These are phyloP conservation scores for Halichondria panicea DNA, from an alignment of 37 sponge, comb jelly and placozoan species.

Conservation along the genomic window DNA sequence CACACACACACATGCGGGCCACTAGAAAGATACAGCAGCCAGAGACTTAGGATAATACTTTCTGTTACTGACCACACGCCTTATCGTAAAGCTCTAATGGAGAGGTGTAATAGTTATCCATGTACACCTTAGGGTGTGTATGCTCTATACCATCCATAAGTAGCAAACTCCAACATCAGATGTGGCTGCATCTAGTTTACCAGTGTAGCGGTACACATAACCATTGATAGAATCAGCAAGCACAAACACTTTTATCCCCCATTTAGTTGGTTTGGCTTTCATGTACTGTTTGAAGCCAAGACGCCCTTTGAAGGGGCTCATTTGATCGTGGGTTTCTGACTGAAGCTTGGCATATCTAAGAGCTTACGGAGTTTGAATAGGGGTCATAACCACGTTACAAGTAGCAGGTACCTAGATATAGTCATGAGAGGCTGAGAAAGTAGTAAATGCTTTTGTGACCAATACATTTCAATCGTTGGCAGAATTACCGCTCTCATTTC, in stretches of 20 bases:
- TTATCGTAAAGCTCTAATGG: too few relatives aligned
- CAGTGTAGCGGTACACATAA: background rate
- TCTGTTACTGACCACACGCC: too few relatives aligned
- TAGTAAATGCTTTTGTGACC: background rate
- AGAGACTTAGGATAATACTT: too few relatives aligned
- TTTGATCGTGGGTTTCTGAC: background rate
- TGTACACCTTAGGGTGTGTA: background rate
- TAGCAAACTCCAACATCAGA: background rate
- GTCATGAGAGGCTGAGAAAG: background rate
- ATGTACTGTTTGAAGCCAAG: slow-evolving; percentile 1
- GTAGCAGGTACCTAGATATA: background rate
- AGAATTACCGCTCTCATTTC: slow-evolving; percentile 1
- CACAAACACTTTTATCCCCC: slow-evolving; percentile 4
- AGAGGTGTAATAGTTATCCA: background rate
- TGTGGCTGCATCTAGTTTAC: background rate
- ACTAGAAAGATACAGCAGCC: too few relatives aligned
- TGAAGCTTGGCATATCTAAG: background rate
- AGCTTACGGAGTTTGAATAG: background rate
- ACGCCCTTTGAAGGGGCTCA: slow-evolving; percentile 6
- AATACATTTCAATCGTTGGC: slow-evolving; percentile 5
- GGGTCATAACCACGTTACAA: background rate
- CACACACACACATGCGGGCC: too few relatives aligned
- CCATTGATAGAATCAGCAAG: background rate
- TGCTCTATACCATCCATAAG: background rate
- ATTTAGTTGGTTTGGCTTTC: slow-evolving; percentile 1